A percentile compares a stretch with the other conserved stretches of the same genome.
These are phyloP conservation scores for Nyctibius bracteatus DNA, from an alignment of 2,113 vertebrate genomes.

Conservation along the genomic window DNA sequence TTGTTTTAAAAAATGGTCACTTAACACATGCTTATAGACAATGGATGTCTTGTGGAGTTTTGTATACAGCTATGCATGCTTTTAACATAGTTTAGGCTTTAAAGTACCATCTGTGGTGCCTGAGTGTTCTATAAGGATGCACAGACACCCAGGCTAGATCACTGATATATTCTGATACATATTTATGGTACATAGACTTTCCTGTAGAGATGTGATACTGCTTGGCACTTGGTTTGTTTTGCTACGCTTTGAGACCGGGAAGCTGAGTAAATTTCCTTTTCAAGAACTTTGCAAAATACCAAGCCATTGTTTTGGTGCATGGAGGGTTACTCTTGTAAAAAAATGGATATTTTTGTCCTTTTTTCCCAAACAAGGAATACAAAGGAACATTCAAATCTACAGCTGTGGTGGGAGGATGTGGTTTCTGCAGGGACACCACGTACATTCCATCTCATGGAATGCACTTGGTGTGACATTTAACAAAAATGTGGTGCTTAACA, in stretches of 20 bases:
- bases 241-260: neutral
- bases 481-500: neutral
- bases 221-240: neutral
- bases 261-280: neutral
- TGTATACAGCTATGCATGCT: neutral
- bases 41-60: neutral
- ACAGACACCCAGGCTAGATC: neutral
- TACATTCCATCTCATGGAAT: constrained; percentile 66
- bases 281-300: neutral
- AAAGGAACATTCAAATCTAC: constrained; percentile 75
- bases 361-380: constrained; percentile 63
- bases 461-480: constrained; percentile 26
- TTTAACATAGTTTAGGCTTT: neutral
- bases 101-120: neutral
- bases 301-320: neutral
- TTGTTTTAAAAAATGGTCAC: neutral
- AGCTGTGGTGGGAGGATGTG: constrained; percentile 70
- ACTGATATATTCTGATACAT: fast-evolving
- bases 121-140: neutral
- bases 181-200: neutral
- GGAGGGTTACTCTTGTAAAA: neutral
- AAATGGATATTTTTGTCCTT: neutral
- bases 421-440: constrained; percentile 26
- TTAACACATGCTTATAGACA: neutral
- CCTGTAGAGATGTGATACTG: neutral